Conservation (phyloP, 1,140 invertebrate genomes). For the Lepidostoma basale region DNA sequence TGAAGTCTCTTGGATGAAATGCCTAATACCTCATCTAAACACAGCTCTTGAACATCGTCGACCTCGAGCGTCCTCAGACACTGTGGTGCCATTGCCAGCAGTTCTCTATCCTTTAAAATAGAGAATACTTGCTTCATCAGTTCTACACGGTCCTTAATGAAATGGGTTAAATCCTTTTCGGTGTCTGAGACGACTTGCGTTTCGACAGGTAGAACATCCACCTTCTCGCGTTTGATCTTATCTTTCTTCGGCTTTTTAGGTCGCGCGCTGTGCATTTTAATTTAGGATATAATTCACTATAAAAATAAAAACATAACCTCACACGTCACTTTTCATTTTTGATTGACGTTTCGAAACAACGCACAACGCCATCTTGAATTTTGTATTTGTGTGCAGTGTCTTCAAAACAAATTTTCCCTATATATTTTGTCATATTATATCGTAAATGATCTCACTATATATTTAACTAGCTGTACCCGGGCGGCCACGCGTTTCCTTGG, state of each 20-base stretch:
- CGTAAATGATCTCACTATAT: too few relatives aligned
- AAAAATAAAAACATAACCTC: neutral
- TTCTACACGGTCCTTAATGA: conserved; percentile 67
- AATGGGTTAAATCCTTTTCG: conserved; percentile 62
- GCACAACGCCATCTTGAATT: neutral
- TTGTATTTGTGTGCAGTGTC: too few relatives aligned
- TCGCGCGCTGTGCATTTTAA: neutral
- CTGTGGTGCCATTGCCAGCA: conserved; percentile 65
- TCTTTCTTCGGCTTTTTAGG: conserved; percentile 12
- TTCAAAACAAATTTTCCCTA: too few relatives aligned
- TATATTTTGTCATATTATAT: too few relatives aligned
- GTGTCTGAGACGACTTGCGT: neutral
- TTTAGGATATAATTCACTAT: neutral
- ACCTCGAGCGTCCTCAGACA: conserved; percentile 62
- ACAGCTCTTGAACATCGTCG: conserved; percentile 67
- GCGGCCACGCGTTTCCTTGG: too few relatives aligned
- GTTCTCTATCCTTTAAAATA: conserved; percentile 65
- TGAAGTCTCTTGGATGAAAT: conserved; percentile 64
- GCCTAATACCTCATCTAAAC: conserved; percentile 66
- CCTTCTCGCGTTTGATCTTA: conserved; percentile 40
- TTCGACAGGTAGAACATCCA: neutral
- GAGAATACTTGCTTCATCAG: conserved; percentile 69
- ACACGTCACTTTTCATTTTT: neutral
- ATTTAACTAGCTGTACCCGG: too few relatives aligned
- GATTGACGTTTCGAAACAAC: neutral